phyloP scores from a whole-genome alignment of 1,140 invertebrate species.

The Zaprionus gabonicus region DNA sequence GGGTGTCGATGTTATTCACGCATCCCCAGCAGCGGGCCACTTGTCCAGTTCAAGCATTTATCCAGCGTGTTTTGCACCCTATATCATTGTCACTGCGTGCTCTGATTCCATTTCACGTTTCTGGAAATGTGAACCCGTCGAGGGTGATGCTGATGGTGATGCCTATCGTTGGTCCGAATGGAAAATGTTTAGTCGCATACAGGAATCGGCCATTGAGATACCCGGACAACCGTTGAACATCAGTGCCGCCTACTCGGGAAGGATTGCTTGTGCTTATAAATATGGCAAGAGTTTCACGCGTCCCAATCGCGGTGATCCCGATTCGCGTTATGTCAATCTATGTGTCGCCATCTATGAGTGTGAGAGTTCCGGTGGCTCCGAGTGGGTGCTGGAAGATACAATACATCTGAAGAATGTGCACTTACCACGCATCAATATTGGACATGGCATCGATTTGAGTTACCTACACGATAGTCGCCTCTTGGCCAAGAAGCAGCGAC shows the following conservation, averaged over 20 bases:
- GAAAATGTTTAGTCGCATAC: slow-evolving; percentile 94
- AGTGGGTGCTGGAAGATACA: slow-evolving; percentile 99
- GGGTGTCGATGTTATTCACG: slow-evolving; percentile 96
- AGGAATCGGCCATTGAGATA: slow-evolving; percentile 94
- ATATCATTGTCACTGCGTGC: slow-evolving; percentile 97
- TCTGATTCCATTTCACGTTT: slow-evolving; percentile 92
- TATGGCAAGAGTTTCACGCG: slow-evolving; percentile 94
- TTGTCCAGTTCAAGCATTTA: slow-evolving; percentile 99
- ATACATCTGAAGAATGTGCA: slow-evolving; percentile 95
- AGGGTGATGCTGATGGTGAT: slow-evolving; percentile 86
- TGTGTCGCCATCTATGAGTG: slow-evolving; percentile 99
- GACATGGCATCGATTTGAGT: slow-evolving; percentile 92
- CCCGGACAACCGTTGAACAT: slow-evolving; percentile 95
- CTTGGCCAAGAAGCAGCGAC: slow-evolving; percentile 90
- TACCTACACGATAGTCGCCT: slow-evolving; percentile 93
- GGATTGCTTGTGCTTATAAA: slow-evolving; percentile 98
- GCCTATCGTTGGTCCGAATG: slow-evolving; percentile 94
- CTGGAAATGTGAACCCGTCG: slow-evolving; percentile 91
- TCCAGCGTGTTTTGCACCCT: slow-evolving; percentile 98
- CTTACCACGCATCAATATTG: slow-evolving; percentile 91
- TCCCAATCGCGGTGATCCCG: slow-evolving; percentile 90
- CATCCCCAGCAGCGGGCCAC: slow-evolving; percentile 97
- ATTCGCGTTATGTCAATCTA: slow-evolving; percentile 95
- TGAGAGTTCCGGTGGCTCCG: slow-evolving; percentile 98
- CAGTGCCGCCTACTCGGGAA: slow-evolving; percentile 97